phyloP scores from a whole-genome alignment of 2,888 invertebrate genomes.

The Encarsia formosa region DNA sequence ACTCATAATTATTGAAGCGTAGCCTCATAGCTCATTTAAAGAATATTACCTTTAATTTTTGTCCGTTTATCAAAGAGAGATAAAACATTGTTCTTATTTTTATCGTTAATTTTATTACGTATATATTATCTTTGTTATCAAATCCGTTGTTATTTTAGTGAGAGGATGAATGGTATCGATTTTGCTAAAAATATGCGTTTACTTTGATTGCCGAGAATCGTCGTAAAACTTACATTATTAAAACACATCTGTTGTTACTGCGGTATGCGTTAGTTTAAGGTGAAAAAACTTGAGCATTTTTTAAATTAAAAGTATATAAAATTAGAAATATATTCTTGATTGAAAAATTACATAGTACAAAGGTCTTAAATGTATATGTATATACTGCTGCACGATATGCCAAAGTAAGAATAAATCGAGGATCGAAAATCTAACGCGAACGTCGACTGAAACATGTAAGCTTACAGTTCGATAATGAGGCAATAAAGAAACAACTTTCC shows the following conservation, averaged over 20 bases:
- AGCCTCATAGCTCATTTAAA: no score
- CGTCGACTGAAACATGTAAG: conserved; percentile 25
- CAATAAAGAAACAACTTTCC: conserved; percentile 42
- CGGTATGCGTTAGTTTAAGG: no score
- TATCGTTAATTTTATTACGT: background rate
- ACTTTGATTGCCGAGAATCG: conserved; percentile 22
- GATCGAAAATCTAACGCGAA: conserved; percentile 14
- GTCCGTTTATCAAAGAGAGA: no score
- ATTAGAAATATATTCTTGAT: no score
- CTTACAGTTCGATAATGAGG: conserved; percentile 32
- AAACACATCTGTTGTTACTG: no score
- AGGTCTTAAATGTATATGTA: no score
- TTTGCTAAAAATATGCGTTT: conserved; percentile 17
- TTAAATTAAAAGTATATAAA: no score
- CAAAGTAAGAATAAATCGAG: conserved; percentile 14
- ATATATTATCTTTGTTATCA: conserved; percentile 20
- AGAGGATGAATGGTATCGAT: conserved; percentile 24
- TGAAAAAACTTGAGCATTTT: no score
- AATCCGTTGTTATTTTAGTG: conserved; percentile 14
- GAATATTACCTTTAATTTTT: no score
- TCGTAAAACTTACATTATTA: no score
- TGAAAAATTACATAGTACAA: no score
- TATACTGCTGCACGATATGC: conserved; percentile 17
- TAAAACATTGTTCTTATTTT: background rate
- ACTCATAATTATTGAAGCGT: no score